Evolutionary conservation across 2,888 invertebrate genomes (phyloP).

Genomic region (Leptinotarsa peninsularis): DNA sequence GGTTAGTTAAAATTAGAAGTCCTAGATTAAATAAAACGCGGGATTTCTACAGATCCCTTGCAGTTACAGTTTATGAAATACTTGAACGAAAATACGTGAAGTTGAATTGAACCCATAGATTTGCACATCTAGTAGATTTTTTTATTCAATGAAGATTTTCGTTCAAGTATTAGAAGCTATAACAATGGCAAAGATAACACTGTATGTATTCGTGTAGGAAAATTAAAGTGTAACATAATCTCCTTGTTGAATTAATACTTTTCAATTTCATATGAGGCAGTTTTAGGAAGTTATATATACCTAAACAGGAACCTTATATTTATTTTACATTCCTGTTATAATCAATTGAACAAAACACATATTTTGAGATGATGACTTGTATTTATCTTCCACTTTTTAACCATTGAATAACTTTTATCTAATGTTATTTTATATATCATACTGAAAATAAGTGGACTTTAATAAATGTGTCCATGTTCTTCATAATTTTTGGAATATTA

Average conservation of each 20-base stretch:
- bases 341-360: conserved; percentile 56
- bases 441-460: conserved; percentile 54
- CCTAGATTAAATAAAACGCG: background rate
- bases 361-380: conserved; percentile 52
- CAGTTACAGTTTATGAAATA: conserved; percentile 9
- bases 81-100: background rate
- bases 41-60: background rate
- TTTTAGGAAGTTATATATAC: conserved; percentile 27
- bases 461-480: conserved; percentile 48
- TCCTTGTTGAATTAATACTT: conserved; percentile 26
- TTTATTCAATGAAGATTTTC: background rate
- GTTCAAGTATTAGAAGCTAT: conserved; percentile 8
- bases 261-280: conserved; percentile 26
- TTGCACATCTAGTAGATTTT: background rate
- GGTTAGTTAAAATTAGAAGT: background rate
- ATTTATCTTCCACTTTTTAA: conserved; percentile 54
- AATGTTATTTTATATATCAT: conserved; percentile 61
- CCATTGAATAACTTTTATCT: conserved; percentile 35
- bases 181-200: background rate
- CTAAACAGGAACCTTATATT: conserved; percentile 28
- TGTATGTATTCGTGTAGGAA: conserved; percentile 14
- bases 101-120: background rate
- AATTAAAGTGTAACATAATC: conserved; percentile 26
- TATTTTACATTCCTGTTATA: conserved; percentile 59
- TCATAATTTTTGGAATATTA: conserved; percentile 53